Base-by-base conservation (phyloP, 2,797 vertebrate genomes). In the Perodicticus potto region DNA sequence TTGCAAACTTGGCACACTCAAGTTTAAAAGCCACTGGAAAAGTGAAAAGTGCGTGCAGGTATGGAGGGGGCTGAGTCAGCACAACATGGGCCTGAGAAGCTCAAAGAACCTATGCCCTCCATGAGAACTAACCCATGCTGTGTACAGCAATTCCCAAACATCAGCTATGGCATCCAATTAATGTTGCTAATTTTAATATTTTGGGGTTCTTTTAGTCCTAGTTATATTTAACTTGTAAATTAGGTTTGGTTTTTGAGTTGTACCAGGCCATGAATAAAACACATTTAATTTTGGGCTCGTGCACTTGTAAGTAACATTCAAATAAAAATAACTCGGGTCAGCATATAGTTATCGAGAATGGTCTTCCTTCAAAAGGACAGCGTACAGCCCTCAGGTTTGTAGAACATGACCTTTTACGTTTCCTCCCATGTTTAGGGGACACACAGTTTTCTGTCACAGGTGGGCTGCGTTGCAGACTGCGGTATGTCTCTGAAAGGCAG, bases 71-170 rank as follows among this genome's bases (percentile, higher is more conserved):
- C 0, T 14, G 14, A 25, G 37, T 16, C 23, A 65, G 20, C 67
- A 14, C 6, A n/a, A 3, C 2, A 16, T 0, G 0, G 43, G 19
- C 10, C 43, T 22, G 29, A 23, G 5, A 3, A 22, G 49, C 59
- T 49, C 59, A 0, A 8, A 65, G 61, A 27, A 25, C 55, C 61
- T 27, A 23, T 32, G 9, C 14, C 63, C 13, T 1, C 19, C 29
- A 11, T 27, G 53, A 69, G 17, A 6, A 8, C 7, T 1, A 19
- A 25, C 49, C 25, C 37, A 7, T 4, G 32, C 22, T 1, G 1
- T 2, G 0, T 3, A 1, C 4, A 8, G 14, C 29, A 34, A 2
- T 20, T 67, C 9, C 17, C 2, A 10, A 10, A 6, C 59, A 23
- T 43, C 5, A n/a, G 14, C 40, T 40, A 9, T 0, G 0, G 45